These are phyloP conservation scores for Motacilla alba DNA, from an alignment of 2,113 vertebrate species.

Conservation along the genomic window DNA sequence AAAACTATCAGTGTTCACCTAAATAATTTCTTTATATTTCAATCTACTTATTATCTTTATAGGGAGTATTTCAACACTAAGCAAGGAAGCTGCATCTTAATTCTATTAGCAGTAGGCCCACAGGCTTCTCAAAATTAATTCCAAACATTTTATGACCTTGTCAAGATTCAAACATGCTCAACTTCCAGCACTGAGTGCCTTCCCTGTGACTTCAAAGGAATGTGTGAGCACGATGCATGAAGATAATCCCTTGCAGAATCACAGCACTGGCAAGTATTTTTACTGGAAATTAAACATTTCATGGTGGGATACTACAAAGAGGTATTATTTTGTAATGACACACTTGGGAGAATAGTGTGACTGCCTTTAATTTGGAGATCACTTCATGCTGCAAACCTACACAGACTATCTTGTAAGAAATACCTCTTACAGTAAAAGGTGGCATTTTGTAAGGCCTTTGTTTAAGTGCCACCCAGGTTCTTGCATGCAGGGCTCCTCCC, in stretches of 20 bases:
- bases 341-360: background rate
- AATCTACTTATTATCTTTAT: background rate
- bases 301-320: background rate
- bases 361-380: background rate
- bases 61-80: background rate
- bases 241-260: background rate
- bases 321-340: background rate
- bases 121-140: background rate
- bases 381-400: background rate
- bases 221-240: rapidly evolving
- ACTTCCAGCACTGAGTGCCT: background rate
- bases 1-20: background rate
- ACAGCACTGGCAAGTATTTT: background rate
- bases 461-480: background rate
- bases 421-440: background rate
- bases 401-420: background rate
- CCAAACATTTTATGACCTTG: background rate
- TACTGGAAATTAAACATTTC: background rate
- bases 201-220: background rate
- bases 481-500: background rate
- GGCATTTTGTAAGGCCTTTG: background rate
- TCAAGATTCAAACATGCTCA: background rate
- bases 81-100: background rate
- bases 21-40: background rate
- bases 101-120: background rate